Percentiles rank a stretch among this genome's conserved stretches.
Conservation (phyloP, 2,113 vertebrate genomes). For the Alces alces region DNA sequence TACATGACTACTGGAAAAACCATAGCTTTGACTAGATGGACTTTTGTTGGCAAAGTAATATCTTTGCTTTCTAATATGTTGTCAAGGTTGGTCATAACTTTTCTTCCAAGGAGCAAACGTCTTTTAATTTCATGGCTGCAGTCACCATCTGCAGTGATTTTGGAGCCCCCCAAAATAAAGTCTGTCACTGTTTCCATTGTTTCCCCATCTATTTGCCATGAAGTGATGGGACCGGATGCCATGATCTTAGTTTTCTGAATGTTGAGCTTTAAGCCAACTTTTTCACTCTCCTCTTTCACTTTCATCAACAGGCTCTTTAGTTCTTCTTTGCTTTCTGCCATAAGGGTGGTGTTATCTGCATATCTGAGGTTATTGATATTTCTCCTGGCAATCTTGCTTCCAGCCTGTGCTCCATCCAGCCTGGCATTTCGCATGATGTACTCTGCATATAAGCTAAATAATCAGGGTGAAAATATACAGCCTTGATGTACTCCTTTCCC, state of each 20-base stretch:
- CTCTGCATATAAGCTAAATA: not conserved
- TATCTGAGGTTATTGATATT: not conserved
- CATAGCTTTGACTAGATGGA: not conserved
- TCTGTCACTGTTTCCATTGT: not conserved
- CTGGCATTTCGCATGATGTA: not conserved
- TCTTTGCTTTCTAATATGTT: not conserved
- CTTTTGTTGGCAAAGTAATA: not conserved
- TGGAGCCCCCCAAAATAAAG: not conserved
- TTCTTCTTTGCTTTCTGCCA: not conserved
- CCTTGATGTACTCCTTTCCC: not conserved
- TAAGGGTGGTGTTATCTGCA: not conserved
- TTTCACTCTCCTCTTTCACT: not conserved
- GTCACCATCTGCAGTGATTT: not conserved
- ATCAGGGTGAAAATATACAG: not conserved
- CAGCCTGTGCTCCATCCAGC: not conserved
- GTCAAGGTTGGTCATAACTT: fast-evolving
- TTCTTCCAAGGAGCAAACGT: not conserved
- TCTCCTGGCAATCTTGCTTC: not conserved
- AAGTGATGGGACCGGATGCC: not conserved
- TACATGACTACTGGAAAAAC: not conserved
- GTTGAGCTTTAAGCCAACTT: not conserved
- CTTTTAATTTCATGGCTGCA: not conserved
- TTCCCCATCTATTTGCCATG: not conserved
- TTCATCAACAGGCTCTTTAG: not conserved
- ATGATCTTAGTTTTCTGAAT: not conserved